These are phyloP conservation scores for Neoseiulus cucumeris DNA, from an alignment of 1,140 invertebrate species.

Conservation along the genomic window DNA sequence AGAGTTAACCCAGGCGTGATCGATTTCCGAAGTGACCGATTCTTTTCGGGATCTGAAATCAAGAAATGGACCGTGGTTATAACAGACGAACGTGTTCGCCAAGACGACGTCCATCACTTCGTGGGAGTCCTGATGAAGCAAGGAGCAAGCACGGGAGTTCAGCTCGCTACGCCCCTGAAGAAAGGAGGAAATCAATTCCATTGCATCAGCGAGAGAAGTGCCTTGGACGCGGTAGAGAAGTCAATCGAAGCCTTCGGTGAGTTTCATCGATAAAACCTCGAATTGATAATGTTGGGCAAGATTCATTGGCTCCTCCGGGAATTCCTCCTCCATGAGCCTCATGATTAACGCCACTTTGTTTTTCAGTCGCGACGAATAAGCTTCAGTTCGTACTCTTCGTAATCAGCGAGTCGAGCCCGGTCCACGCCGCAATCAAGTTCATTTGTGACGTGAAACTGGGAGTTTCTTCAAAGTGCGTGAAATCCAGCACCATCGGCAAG, in stretches of 20 bases:
- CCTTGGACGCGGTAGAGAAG: neutral
- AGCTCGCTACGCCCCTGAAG: neutral
- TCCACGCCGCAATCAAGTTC: constrained; percentile 1
- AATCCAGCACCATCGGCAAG: neutral
- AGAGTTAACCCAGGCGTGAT: neutral
- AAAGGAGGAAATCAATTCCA: neutral
- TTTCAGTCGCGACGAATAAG: neutral
- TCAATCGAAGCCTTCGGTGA: neutral
- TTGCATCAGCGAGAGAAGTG: neutral
- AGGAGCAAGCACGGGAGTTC: neutral
- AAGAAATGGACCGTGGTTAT: neutral
- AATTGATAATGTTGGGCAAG: too few species aligned
- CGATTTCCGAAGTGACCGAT: neutral
- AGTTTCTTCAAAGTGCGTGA: neutral
- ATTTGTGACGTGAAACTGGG: neutral
- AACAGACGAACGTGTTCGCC: neutral
- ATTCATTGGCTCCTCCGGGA: too few species aligned
- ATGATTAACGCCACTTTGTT: neutral
- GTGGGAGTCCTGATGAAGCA: neutral
- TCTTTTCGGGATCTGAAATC: neutral
- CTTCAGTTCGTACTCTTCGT: neutral
- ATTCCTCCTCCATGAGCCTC: too few species aligned
- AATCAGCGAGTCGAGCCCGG: neutral
- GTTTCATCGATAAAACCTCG: neutral
- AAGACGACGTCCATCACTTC: neutral